phyloP scores from a whole-genome alignment of 2,888 invertebrate genomes.

The Nemoura dubitans region DNA sequence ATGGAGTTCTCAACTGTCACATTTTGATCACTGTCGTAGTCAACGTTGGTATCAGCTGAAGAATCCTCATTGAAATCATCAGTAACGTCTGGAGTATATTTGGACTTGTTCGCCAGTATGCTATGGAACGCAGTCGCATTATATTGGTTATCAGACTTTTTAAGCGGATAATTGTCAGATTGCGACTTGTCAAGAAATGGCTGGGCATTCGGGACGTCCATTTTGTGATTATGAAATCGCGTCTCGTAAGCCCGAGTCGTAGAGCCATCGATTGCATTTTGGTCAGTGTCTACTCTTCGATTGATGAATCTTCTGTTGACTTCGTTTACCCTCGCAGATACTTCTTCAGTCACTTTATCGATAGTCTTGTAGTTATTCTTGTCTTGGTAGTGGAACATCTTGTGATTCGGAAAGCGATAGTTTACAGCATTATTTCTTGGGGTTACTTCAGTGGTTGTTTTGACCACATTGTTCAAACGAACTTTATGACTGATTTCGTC shows the following conservation, averaged over 20 bases:
- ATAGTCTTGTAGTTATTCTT: background rate
- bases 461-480: background rate
- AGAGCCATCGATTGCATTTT: background rate
- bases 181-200: background rate
- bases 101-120: background rate
- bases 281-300: background rate
- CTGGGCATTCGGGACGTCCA: background rate
- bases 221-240: background rate
- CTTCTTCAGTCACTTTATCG: background rate
- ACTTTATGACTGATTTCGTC: background rate
- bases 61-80: background rate
- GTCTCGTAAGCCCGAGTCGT: background rate
- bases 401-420: background rate
- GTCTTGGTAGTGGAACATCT: background rate
- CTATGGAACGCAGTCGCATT: background rate
- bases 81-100: background rate
- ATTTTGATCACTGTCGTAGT: background rate
- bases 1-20: background rate
- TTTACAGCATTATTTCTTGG: background rate
- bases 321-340: background rate
- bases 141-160: conserved; percentile 1
- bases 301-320: background rate
- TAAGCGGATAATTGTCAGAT: background rate
- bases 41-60: background rate
- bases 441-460: background rate